Evolutionary conservation across 2,797 vertebrate genomes (phyloP), one percentile per base, ranked within the genome.

Genomic region (Crypturellus tataupa): DNA sequence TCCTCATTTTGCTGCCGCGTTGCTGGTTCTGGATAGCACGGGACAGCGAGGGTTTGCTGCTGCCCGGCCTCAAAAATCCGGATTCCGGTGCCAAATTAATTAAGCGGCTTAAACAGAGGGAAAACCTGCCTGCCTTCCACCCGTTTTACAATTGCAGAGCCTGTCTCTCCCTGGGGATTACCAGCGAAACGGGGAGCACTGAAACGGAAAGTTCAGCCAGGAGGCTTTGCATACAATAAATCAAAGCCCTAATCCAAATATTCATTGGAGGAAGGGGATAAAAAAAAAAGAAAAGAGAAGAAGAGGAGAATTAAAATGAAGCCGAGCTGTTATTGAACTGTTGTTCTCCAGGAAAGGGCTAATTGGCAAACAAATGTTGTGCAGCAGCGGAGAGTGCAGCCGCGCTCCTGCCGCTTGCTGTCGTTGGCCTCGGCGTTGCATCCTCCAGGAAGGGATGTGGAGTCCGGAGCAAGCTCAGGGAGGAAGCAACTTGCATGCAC

Each of bases 341-440:
- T 94, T 95, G 87, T 96, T 96, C 92, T 96, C 20, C 40, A 87
- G 78, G 80, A 95, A 95, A 81, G 91, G 80, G 51, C 80, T 96
- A 95, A 97, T 94, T 95, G 93, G 85, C 83, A 95, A 96, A 94
- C 91, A 94, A 92, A 86, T 93, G 24, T 47, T 80, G 56, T 87
- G 56, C 40, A 91, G 78, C 89, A 86, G 47, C 86, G 85, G 77
- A 85, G 91, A 93, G 72, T 56, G 9, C 5, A 12, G 1, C n/a
- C 33, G 29, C 31, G 70, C 44, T 83, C 60, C 76, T 70, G 20
- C 44, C 0, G 2, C 27, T 76, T 94, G 63, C 75, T 70, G 84
- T 70, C 91, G 56, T 82, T 65, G 80, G 82, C 68, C 80, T 25
- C 79, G 84, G 83, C 39, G 95, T 91, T 94, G 60, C 40, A 55